Evolutionary conservation across 2,113 vertebrate species (phyloP), one percentile per base, ranked within the genome.

Genomic region (Camelus bactrianus): DNA sequence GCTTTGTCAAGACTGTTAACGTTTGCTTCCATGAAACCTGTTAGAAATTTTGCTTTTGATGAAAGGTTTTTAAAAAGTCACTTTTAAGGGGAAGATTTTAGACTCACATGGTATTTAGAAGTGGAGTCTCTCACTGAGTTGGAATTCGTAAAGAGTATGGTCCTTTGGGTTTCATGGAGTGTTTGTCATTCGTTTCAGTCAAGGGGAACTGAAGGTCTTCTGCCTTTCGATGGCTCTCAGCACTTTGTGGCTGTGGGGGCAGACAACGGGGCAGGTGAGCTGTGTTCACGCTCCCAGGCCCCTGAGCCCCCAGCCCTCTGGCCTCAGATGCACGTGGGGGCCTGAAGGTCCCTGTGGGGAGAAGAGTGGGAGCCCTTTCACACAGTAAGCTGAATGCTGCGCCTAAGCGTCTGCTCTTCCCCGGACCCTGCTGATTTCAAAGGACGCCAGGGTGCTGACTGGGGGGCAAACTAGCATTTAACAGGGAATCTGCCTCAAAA

Each of bases 41-140:
- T 89, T 48, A 80, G 91, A 82, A 67, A 67, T 42, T 92, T 90
- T 94, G 91, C 85, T 93, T 94, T 67, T 91, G 97, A 94, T 95
- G 95, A 96, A 95, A 96, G 93, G 76, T 87, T 93, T 86, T 86
- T 65, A 77, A 48, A 91, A 82, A 77, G 48, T 70, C 42, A 4
- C 48, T 87, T 92, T 92, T 56, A 83, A 89, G 76, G 73, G 42
- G 24, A 81, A 94, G 72, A 46, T 20, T 56, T 50, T 93, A 54
- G 81, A 92, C 50, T 62, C 81, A 35, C 92, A 69, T 84, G 72
- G 32, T 84, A 62, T 72, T 75, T 52, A 81, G 50, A 62, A 82
- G 83, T 6, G 19, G 35, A 20, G 58, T 2, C 67, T 76, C 60
- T 60, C 67, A 42, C 38, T 42, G 38, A 42, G 38, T 30, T 48